These are phyloP conservation scores for Ips typographus DNA, from an alignment of 1,140 invertebrate genomes.

Conservation along the genomic window DNA sequence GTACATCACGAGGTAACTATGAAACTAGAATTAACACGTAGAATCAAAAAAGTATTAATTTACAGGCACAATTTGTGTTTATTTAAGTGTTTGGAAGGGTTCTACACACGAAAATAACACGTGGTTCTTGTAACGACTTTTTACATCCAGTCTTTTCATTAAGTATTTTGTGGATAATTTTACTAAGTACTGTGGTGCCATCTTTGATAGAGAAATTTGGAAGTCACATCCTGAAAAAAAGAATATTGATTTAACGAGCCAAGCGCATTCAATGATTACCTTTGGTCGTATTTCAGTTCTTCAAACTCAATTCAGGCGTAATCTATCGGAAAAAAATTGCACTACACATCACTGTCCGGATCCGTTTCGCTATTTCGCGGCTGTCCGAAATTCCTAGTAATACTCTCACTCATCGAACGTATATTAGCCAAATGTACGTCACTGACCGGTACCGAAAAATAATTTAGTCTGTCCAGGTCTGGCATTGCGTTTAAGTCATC, in stretches of 20 bases:
- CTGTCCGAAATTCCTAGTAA: constrained; percentile 73
- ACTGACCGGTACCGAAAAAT: constrained; percentile 57
- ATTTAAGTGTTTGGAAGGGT: no score
- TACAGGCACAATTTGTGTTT: constrained; percentile 22
- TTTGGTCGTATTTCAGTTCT: neutral
- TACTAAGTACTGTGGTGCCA: no score
- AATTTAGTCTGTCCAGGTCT: constrained; percentile 51
- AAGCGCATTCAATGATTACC: neutral
- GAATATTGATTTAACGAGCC: no score
- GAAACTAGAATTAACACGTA: neutral
- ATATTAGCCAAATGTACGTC: constrained; percentile 76
- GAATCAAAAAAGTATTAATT: constrained; percentile 9
- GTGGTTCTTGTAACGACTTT: no score
- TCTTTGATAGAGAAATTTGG: no score
- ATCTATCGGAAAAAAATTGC: neutral
- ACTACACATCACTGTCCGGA: constrained; percentile 63
- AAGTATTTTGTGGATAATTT: no score
- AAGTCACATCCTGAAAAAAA: no score
- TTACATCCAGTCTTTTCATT: no score
- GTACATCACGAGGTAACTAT: neutral
- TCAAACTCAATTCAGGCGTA: neutral
- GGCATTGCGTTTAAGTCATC: constrained; percentile 52
- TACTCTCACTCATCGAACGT: constrained; percentile 71
- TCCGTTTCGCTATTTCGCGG: constrained; percentile 61
- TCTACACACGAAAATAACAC: no score